These are phyloP conservation scores for Cheilosia vernalis DNA, from an alignment of 2,888 invertebrate genomes.

Conservation along the genomic window DNA sequence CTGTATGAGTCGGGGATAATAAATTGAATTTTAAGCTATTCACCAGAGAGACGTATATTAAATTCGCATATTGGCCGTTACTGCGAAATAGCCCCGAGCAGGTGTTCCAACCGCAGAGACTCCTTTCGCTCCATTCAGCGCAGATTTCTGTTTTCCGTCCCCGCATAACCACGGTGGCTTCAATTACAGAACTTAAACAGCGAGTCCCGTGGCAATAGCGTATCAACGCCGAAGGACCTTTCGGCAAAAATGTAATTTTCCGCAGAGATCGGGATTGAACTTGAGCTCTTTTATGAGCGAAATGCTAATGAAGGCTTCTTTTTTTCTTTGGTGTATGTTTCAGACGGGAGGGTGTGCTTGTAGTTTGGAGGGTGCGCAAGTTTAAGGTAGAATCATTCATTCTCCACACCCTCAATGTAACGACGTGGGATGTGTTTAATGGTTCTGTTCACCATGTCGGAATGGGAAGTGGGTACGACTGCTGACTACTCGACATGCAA, in stretches of 20 bases:
- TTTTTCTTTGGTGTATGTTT: neutral
- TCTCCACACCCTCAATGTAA: constrained; percentile 21
- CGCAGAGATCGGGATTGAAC: constrained; percentile 38
- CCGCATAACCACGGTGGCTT: neutral
- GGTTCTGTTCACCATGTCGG: neutral
- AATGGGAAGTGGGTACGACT: no score
- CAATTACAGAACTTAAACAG: constrained; percentile 40
- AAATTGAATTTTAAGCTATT: constrained; percentile 57
- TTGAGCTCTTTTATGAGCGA: constrained; percentile 32
- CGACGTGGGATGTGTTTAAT: constrained; percentile 34
- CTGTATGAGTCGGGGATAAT: constrained; percentile 17
- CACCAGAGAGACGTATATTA: constrained; percentile 33
- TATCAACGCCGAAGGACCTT: constrained; percentile 40
- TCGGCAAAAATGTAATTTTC: constrained; percentile 43
- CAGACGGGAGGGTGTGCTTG: neutral
- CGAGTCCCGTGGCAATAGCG: neutral
- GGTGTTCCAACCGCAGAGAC: constrained; percentile 40
- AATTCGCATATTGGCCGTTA: constrained; percentile 43
- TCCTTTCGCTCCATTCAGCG: constrained; percentile 34
- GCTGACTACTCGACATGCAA: neutral
- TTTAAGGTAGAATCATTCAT: constrained; percentile 26
- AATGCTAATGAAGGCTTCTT: constrained; percentile 51
- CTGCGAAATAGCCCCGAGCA: constrained; percentile 26
- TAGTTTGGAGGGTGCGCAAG: constrained; percentile 12
- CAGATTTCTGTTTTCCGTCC: neutral